Conservation (phyloP, 2,888 invertebrate genomes). For the Poecilobothrus nobilitatus region DNA sequence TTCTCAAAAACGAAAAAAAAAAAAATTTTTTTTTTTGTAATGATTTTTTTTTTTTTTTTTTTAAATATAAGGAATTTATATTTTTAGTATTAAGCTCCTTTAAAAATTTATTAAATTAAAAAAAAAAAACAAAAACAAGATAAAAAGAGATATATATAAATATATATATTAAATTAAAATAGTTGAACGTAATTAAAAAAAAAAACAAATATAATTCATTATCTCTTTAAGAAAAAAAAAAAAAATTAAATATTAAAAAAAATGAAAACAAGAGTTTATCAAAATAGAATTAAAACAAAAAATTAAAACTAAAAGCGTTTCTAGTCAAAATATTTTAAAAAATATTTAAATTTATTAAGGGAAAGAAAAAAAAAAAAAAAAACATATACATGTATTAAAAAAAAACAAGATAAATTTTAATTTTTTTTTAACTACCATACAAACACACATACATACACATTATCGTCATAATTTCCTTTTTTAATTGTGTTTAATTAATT, state of each 20-base stretch:
- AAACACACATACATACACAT: background rate
- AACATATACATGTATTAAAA: background rate
- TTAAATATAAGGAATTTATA: too few species aligned
- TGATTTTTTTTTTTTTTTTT: too few species aligned
- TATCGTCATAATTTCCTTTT: background rate
- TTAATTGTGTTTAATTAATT: too few species aligned
- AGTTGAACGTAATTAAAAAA: background rate
- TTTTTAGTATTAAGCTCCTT: background rate
- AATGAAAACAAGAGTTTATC: background rate
- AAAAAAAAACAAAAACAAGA: background rate
- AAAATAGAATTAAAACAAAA: background rate
- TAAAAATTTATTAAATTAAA: background rate
- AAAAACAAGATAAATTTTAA: background rate
- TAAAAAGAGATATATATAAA: too few species aligned
- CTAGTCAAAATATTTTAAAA: constrained; percentile 3
- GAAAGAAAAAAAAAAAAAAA: too few species aligned
- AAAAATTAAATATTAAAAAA: background rate
- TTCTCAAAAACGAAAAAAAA: too few species aligned
- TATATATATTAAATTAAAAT: too few species aligned
- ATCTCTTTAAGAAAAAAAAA: background rate
- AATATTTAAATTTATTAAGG: too few species aligned
- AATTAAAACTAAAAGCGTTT: background rate
- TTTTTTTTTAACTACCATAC: background rate
- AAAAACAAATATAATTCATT: background rate
- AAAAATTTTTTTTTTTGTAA: too few species aligned